Conservation (phyloP, 2,888 invertebrate species). For the Scaptomyza caliginosa region DNA sequence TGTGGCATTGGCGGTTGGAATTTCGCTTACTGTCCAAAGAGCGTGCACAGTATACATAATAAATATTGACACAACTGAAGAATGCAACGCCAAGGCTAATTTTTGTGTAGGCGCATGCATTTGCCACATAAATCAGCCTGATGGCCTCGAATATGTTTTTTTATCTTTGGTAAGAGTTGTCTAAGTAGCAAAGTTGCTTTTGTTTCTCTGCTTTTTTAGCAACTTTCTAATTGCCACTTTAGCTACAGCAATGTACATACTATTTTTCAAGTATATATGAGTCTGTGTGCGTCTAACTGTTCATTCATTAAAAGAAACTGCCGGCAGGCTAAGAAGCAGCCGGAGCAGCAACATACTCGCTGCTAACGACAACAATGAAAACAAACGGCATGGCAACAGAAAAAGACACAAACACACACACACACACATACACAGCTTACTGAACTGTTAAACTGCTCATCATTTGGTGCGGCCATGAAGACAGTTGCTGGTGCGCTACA, state of each 20-base stretch:
- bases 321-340: constrained; percentile 61
- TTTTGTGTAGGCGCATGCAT: constrained; percentile 67
- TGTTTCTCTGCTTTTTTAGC: constrained; percentile 48
- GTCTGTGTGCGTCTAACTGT: constrained; percentile 41
- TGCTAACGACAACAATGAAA: constrained; percentile 62
- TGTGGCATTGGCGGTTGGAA: not conserved
- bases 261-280: not conserved
- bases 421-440: constrained; percentile 17
- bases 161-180: constrained; percentile 5
- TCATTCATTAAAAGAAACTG: constrained; percentile 75
- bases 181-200: constrained; percentile 52
- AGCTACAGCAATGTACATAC: constrained; percentile 11
- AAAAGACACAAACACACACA: constrained; percentile 21
- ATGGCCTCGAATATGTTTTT: constrained; percentile 31
- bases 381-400: constrained; percentile 61
- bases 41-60: constrained; percentile 58
- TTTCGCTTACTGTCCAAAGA: not conserved
- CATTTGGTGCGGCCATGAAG: constrained; percentile 16
- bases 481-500: constrained; percentile 27
- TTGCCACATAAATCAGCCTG: constrained; percentile 70
- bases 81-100: constrained; percentile 75
- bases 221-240: constrained; percentile 77
- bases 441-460: constrained; percentile 37
- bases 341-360: constrained; percentile 39
- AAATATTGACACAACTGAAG: constrained; percentile 67